These are phyloP conservation scores for Julus scandinavius DNA, from an alignment of 2,888 invertebrate species.

Conservation along the genomic window DNA sequence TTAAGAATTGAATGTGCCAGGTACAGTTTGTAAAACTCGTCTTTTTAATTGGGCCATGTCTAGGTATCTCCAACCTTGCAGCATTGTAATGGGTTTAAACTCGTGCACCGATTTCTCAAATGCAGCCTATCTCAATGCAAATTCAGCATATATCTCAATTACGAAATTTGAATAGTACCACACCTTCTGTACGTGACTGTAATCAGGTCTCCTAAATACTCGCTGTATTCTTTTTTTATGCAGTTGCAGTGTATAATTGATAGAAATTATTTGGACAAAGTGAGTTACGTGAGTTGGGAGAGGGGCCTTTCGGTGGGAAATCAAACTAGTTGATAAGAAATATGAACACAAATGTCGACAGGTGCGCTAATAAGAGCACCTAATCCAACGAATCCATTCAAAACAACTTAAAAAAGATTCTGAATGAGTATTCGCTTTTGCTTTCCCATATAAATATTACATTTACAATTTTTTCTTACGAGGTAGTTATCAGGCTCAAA, in stretches of 20 bases:
- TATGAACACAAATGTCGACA: conserved; percentile 9
- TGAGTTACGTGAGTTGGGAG: conserved; percentile 2
- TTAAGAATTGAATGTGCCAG: conserved; percentile 24
- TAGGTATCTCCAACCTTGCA: conserved; percentile 8
- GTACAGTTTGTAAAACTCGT: conserved; percentile 10
- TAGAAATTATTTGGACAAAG: background rate
- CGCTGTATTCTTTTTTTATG: background rate
- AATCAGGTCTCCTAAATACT: background rate
- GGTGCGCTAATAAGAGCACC: background rate
- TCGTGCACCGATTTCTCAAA: background rate
- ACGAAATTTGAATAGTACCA: background rate
- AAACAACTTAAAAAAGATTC: background rate
- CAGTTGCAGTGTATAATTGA: background rate
- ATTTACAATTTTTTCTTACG: conserved; percentile 28
- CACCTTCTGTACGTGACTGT: background rate
- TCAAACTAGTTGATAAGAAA: background rate
- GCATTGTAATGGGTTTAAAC: background rate
- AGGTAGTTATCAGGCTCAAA: conserved; percentile 43
- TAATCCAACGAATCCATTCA: background rate
- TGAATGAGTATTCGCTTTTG: conserved; percentile 5
- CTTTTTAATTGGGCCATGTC: background rate
- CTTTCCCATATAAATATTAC: conserved; percentile 22
- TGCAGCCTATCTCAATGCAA: background rate
- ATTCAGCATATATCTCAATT: background rate
- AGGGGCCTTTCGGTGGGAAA: conserved; percentile 1